Conservation (phyloP, 1,140 invertebrate species). For the Catajapyx aquilonaris region DNA sequence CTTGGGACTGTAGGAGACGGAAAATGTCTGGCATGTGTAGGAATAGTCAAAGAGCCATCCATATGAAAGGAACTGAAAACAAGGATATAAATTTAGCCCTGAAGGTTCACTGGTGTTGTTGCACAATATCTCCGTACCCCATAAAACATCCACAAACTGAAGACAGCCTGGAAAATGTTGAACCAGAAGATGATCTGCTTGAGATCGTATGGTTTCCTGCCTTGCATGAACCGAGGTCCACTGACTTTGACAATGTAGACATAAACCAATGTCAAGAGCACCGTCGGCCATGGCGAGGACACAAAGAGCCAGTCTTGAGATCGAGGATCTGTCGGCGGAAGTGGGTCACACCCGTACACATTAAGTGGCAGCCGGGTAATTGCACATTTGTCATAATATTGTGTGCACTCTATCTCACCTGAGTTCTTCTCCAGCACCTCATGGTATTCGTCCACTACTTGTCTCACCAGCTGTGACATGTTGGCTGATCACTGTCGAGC, state of each 20-base stretch:
- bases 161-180: too few species aligned
- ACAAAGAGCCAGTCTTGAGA: conserved; percentile 29
- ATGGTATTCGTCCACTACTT: too few species aligned
- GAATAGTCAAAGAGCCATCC: not conserved
- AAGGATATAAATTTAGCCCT: conserved; percentile 24
- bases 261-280: conserved; percentile 21
- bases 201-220: conserved; percentile 27
- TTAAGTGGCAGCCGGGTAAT: too few species aligned
- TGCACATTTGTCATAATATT: too few species aligned
- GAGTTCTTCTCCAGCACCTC: too few species aligned
- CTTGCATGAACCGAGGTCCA: conserved; percentile 21
- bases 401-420: too few species aligned
- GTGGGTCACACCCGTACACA: too few species aligned
- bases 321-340: conserved; percentile 23
- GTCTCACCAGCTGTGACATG: too few species aligned
- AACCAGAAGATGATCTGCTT: conserved; percentile 17
- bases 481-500: too few species aligned
- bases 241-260: conserved; percentile 17
- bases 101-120: conserved; percentile 19
- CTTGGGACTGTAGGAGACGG: too few species aligned
- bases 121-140: conserved; percentile 5
- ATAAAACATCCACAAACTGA: conserved; percentile 18
- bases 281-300: conserved; percentile 22
- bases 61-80: conserved; percentile 14
- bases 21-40: too few species aligned